Base-by-base conservation (phyloP, 2,888 invertebrate species). In the Euphydryas editha region DNA sequence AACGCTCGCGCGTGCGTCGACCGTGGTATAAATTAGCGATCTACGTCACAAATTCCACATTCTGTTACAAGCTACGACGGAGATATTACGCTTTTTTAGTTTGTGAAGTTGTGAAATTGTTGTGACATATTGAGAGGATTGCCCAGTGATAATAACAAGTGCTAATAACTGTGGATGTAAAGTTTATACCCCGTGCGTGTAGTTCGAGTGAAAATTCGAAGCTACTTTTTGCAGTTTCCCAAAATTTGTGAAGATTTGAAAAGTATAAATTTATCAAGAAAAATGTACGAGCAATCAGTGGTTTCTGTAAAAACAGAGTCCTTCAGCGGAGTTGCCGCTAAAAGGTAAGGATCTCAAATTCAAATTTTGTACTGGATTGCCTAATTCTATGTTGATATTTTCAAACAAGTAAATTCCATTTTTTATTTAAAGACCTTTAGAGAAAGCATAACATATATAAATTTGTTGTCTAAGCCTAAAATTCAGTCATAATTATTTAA, bases 301-400 rank as follows among this genome's bases (percentile, higher is more conserved):
- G 86, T 92, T 71, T 85, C 92, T n/a, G 85, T 90, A 18, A 91
- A 91, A 79, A 77, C 88, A 66, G 92, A 92, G 75, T 83, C 83
- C 15, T 92, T 92, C 88, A 92, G 92, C 73, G 89, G 87, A 67
- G 84, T 92, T 76, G 88, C 85, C 70, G 89, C 91, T 69, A 92
- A 92, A 86, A 90, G 92, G 92, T 92, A 83, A 81, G 59, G 80
- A 77, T 78, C 18, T 59, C 63, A 47, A 57, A 51, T 24, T 15
- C 2, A 2, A 30, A 7, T n/a, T 15, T 51, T 30, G 15, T 51
- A n/a, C 2, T 4, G 7, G 15, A 24, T 63, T 63, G 63, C 63
- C 49, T 49, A 63, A 63, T 49, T 58, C 58, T 3, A 21, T 39
- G 13, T 20, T 21, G 7, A 39, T 18, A 18, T 18, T 17, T 30